Conservation (phyloP, 2,113 vertebrate genomes). For the Amia ocellicauda region DNA sequence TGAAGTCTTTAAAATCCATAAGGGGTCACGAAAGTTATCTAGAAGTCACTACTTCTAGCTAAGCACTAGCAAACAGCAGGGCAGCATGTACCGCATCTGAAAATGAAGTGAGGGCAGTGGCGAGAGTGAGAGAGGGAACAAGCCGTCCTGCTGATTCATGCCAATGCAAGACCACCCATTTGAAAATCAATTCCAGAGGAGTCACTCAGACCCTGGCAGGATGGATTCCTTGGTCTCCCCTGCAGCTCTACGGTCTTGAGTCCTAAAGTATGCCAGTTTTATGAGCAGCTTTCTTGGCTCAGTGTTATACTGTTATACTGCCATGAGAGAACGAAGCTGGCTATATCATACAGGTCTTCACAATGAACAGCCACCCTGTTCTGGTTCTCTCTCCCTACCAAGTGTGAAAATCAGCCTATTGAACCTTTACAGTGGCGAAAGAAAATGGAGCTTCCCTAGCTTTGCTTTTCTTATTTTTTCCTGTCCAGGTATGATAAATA, state of each 20-base stretch:
- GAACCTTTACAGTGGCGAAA: too few relatives aligned
- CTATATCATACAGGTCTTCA: too few relatives aligned
- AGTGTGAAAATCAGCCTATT: too few relatives aligned
- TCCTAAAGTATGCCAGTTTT: not conserved
- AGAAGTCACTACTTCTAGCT: not conserved
- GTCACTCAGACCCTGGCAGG: not conserved
- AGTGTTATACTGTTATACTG: not conserved
- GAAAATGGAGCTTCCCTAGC: too few relatives aligned
- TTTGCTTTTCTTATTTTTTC: too few relatives aligned
- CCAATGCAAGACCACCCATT: not conserved
- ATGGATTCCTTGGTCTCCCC: not conserved
- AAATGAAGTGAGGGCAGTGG: too few relatives aligned
- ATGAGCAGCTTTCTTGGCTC: not conserved
- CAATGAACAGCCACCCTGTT: too few relatives aligned
- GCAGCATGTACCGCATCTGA: too few relatives aligned
- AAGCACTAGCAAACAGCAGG: not conserved
- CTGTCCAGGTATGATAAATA: too few relatives aligned
- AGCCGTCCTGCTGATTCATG: constrained; percentile 2
- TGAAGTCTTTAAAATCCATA: constrained; percentile 20
- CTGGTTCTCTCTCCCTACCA: too few relatives aligned
- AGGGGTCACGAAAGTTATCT: constrained; percentile 15
- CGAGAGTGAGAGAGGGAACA: not conserved
- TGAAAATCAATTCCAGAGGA: constrained; percentile 10
- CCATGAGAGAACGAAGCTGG: too few relatives aligned
- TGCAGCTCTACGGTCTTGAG: not conserved